Evolutionary conservation across 2,797 vertebrate genomes (phyloP), one percentile per base, ranked within the genome.

Genomic region (Bradypus variegatus): DNA sequence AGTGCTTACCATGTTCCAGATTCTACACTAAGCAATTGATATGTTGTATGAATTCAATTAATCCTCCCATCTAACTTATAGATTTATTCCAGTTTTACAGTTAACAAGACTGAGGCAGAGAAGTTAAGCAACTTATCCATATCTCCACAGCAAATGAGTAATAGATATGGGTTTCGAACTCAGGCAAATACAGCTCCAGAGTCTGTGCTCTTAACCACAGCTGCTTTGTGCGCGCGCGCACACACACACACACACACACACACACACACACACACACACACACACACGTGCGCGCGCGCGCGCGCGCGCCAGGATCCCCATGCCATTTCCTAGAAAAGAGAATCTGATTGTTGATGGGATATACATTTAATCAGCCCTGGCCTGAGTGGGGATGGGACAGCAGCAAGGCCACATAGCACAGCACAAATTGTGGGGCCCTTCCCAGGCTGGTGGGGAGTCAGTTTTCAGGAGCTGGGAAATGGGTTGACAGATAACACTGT

Each of bases 51-150:
- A 76, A 73, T 14, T 86, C 73, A 88, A 16, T 88, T 76, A 89
- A 81, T 75, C 36, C 18, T 89, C n/a, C 10, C 60, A 53, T 36
- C 19, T 82, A 82, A 76, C 33, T 36, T 69, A 8, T 36, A 73
- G 2, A 23, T 90, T 76, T 65, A 21, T 80, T 25, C 25, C 48
- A 13, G 53, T 64, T 82, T 93, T 91, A 83, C 8, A 90, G 62
- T 33, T 45, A 87, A 76, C 14, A 81, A 88, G 79, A 78, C 6
- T 76, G 50, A 90, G 45, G 36, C 48, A 86, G 36, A 91, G 18
- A 88, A 86, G 50, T 50, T 88, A 67, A 50, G 23, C 85, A 73
- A 83, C 45, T 89, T 90, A 21, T 77, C 27, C 65, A 93, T 88
- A 90, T 83, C 81, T 8, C 73, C 3, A 36, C 3, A 80, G 38